Evolutionary conservation across 2,888 invertebrate species (phyloP).

Genomic region (Andrena haemorrhoa): DNA sequence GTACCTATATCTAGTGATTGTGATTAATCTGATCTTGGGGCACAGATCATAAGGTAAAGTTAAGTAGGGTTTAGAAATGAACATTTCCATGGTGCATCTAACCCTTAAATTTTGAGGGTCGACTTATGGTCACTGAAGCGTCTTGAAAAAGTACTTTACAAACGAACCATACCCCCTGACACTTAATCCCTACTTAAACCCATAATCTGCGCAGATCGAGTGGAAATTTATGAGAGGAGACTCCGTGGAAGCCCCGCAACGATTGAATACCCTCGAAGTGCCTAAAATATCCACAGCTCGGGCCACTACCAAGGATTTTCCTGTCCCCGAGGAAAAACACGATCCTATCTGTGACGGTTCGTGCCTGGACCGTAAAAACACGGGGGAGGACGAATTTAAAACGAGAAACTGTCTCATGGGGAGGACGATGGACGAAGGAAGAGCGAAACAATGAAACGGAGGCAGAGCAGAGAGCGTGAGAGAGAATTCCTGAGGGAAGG

Average conservation of each 20-base stretch:
- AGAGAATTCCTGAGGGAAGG: slow-evolving; percentile 30
- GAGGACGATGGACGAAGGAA: slow-evolving; percentile 5
- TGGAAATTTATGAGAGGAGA: background rate
- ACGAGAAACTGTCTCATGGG: slow-evolving; percentile 19
- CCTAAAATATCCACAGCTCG: slow-evolving; percentile 2
- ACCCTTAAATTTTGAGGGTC: too few relatives aligned
- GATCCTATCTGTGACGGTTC: slow-evolving; percentile 44
- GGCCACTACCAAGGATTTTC: slow-evolving; percentile 27
- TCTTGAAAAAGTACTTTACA: background rate
- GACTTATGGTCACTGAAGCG: too few relatives aligned
- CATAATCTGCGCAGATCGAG: background rate
- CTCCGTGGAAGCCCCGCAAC: background rate
- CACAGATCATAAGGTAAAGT: too few relatives aligned
- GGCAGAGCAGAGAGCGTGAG: background rate
- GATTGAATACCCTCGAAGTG: background rate
- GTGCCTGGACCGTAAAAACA: slow-evolving; percentile 29
- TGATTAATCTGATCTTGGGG: too few relatives aligned
- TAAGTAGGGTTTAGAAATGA: too few relatives aligned
- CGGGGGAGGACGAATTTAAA: slow-evolving; percentile 40
- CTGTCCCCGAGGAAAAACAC: slow-evolving; percentile 20
- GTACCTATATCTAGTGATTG: too few relatives aligned
- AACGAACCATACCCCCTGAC: background rate
- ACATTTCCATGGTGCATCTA: too few relatives aligned
- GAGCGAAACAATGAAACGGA: slow-evolving; percentile 25
- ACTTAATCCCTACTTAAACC: background rate